Conservation (phyloP, 1,140 invertebrate genomes). For the Rhysida immarginata region DNA sequence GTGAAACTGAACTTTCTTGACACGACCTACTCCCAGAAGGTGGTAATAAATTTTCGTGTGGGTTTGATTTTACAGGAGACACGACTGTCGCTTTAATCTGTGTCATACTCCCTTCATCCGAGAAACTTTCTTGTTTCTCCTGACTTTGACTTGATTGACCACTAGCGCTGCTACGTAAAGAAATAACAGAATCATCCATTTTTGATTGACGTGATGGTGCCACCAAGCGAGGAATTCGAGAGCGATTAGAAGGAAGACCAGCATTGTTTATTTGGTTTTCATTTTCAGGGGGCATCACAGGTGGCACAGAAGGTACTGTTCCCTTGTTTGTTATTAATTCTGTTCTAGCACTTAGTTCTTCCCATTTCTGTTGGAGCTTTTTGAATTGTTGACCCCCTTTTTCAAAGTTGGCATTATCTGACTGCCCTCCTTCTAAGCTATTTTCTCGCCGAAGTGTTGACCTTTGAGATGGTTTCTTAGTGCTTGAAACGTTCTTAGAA, state of each 20-base stretch:
- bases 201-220: background rate
- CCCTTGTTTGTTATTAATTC: background rate
- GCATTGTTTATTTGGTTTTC: background rate
- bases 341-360: constrained; percentile 38
- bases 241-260: background rate
- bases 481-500: background rate
- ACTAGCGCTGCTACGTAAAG: constrained; percentile 1
- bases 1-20: background rate
- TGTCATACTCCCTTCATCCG: background rate
- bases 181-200: background rate
- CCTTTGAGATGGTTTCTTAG: background rate
- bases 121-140: background rate
- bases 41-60: too few species aligned
- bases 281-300: too few species aligned
- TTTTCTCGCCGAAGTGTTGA: background rate
- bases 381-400: constrained; percentile 37
- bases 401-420: background rate
- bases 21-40: background rate
- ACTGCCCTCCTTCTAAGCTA: constrained; percentile 27
- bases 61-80: background rate
- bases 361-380: constrained; percentile 70
- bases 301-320: too few species aligned
- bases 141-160: background rate
- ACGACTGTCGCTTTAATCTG: background rate
- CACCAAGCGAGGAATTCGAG: background rate